Base-by-base conservation (phyloP, 2,797 vertebrate species). In the Rhadinocentrus ornatus region DNA sequence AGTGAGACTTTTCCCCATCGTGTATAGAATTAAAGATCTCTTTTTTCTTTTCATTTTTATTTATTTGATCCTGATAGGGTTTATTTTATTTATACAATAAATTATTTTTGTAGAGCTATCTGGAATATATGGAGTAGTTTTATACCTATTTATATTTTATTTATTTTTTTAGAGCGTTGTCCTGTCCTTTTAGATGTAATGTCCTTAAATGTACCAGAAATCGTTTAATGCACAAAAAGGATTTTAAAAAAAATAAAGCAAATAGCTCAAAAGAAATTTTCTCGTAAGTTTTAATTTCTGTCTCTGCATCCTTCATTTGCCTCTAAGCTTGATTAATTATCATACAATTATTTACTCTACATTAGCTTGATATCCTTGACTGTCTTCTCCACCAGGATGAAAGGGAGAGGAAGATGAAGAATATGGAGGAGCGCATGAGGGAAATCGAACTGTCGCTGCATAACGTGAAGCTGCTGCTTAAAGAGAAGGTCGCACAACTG, bases 401-500 rank as follows among this genome's bases (percentile, higher is more conserved):
- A 3, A 82, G 88, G 41, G 87, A 92, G 78, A 90, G 87, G 71
- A 94, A 94, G 77, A 92, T 98, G 70, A 91, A 88, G 72, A 93
- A 84, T 66, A 98, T 98, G 97, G 97, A 97, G 86, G 95, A 93
- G 63, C 91, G 96, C 0, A 96, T 99, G 97, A 94, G 90, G 80
- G 97, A 98, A 69, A 95, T 99, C 31, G 97, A 98, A 73, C 91
- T 96, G 86, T 97, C 96, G 34, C 93, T 98, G 32, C 94, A 91
- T 64, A 95, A 97, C 41, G 95, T 99, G 65, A 99, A 99, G 81
- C 93, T 96, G 76, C 95, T 98, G 86, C 95, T 99, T 75, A 96
- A 94, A 79, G 97, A 98, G 64, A 99, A 99, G 93, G 97, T 97
- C 1, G 90, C 93, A 83, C 97, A 99, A 89, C 95, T 99, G 54